Conservation (phyloP, 2,113 vertebrate species). For the Penelope pileata region DNA sequence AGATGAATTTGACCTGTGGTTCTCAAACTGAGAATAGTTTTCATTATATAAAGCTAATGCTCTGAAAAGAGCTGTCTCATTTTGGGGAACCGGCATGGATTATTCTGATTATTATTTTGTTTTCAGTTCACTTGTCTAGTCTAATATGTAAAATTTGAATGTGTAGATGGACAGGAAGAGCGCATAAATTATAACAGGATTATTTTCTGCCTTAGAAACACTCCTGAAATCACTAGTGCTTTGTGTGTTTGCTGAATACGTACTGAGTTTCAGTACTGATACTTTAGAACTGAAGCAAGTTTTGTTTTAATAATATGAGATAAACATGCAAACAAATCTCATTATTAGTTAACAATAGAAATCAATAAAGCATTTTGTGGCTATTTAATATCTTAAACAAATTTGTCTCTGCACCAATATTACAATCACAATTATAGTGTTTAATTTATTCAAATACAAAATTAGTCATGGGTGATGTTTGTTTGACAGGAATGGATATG, state of each 20-base stretch:
- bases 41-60: background rate
- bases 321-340: rapidly evolving
- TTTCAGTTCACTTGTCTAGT: background rate
- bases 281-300: background rate
- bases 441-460: background rate
- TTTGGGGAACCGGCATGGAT: background rate
- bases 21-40: background rate
- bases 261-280: background rate
- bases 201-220: background rate
- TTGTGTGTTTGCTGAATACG: background rate
- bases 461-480: background rate
- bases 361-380: background rate
- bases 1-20: background rate
- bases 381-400: background rate
- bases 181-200: background rate
- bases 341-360: background rate
- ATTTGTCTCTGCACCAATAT: background rate
- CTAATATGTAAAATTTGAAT: background rate
- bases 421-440: background rate
- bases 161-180: background rate
- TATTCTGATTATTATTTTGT: background rate
- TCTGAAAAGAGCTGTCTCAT: background rate
- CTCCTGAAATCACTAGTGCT: background rate
- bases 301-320: background rate
- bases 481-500: background rate